Conservation (phyloP, 2,113 vertebrate genomes). For the Gopherus evgoodei region DNA sequence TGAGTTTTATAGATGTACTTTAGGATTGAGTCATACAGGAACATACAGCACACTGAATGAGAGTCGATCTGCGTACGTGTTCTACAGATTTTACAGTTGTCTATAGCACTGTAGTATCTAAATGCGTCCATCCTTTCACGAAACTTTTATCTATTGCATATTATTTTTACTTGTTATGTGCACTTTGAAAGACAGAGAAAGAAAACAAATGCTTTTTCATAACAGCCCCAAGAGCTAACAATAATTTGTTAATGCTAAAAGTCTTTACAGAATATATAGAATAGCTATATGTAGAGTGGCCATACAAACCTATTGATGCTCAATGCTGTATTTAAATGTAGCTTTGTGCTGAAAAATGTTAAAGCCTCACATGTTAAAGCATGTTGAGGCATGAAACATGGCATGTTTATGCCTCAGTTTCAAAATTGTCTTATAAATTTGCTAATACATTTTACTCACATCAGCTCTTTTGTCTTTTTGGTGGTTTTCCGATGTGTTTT, state of each 20-base stretch:
- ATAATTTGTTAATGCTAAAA: background rate
- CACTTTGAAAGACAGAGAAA: background rate
- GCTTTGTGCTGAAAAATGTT: background rate
- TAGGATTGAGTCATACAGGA: background rate
- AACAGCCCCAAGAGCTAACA: background rate
- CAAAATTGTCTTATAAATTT: background rate
- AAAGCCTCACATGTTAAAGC: background rate
- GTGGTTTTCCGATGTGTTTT: background rate
- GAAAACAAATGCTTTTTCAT: background rate
- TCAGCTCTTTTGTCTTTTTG: background rate
- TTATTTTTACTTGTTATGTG: background rate
- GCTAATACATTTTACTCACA: background rate
- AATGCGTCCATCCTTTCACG: background rate
- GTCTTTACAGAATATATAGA: background rate
- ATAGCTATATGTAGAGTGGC: background rate
- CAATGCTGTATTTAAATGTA: conserved; percentile 11
- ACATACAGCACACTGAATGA: background rate
- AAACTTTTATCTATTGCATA: background rate
- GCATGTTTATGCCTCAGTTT: background rate
- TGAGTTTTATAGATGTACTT: background rate
- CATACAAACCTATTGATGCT: background rate
- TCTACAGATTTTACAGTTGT: background rate
- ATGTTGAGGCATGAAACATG: background rate
- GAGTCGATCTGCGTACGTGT: background rate
- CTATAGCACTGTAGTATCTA: background rate